phyloP scores from a whole-genome alignment of 2,797 vertebrate genomes.

The Parauchenoglanis punctatus region DNA sequence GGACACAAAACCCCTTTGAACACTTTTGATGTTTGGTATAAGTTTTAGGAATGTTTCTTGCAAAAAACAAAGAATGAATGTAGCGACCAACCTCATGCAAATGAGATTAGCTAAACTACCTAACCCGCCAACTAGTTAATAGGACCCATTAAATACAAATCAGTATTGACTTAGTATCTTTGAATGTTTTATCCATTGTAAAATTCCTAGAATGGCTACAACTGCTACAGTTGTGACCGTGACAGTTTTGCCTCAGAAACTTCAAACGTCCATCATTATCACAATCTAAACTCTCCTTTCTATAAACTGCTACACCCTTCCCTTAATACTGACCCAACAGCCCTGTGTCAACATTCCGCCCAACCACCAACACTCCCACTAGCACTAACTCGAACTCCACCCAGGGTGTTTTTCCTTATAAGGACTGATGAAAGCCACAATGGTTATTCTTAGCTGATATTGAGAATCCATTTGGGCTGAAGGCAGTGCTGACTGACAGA shows the following conservation, averaged over 20 bases:
- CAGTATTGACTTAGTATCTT: background rate
- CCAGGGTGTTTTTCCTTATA: slow-evolving; percentile 17
- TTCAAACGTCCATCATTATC: background rate
- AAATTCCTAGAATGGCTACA: background rate
- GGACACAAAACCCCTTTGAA: background rate
- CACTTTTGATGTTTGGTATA: background rate
- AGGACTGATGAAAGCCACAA: slow-evolving; percentile 9
- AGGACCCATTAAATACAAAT: background rate
- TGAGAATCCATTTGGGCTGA: slow-evolving; percentile 22
- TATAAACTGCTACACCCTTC: slow-evolving; percentile 18
- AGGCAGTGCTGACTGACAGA: slow-evolving; percentile 11
- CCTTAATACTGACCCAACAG: slow-evolving; percentile 25
- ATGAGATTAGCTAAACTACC: background rate
- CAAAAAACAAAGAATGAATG: background rate
- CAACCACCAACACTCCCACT: background rate
- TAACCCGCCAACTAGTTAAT: background rate
- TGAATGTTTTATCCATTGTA: background rate
- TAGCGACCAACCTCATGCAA: background rate
- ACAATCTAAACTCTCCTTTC: slow-evolving; percentile 5
- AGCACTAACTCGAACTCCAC: slow-evolving; percentile 10
- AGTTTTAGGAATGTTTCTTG: background rate
- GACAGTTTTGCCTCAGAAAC: background rate
- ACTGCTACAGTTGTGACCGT: no score
- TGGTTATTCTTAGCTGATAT: slow-evolving; percentile 29
- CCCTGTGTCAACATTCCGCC: slow-evolving; percentile 19